Percentiles rank a stretch among this genome's conserved stretches.
phyloP scores from a whole-genome alignment of 2,113 vertebrate genomes.

The Cochlearius cochlearius region DNA sequence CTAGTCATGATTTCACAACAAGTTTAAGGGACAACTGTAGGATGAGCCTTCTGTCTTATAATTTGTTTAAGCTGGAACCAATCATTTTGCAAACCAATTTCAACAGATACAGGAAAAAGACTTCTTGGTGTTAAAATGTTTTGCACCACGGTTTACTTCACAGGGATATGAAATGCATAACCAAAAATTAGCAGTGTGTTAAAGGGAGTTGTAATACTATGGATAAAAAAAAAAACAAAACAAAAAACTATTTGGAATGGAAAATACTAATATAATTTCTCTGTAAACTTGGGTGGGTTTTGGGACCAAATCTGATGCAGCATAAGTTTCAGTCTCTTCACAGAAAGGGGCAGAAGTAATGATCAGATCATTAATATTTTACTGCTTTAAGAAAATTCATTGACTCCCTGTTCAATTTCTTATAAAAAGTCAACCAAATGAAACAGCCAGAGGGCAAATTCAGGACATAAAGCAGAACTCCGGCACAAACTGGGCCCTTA shows the following conservation, averaged over 20 bases:
- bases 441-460: background rate
- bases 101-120: background rate
- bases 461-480: background rate
- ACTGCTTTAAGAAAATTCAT: background rate
- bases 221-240: background rate
- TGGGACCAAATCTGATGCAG: background rate
- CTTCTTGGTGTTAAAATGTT: background rate
- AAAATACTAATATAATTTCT: background rate
- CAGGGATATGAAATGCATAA: background rate
- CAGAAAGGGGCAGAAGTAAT: background rate
- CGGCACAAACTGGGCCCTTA: background rate
- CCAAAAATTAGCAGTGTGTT: background rate
- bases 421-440: background rate
- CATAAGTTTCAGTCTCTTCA: background rate
- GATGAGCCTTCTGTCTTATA: background rate
- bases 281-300: background rate
- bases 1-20: background rate
- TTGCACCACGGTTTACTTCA: background rate
- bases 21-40: background rate
- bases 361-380: background rate
- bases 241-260: background rate
- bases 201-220: background rate
- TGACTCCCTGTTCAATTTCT: background rate
- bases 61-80: background rate
- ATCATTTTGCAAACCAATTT: background rate